A percentile compares a stretch with the other conserved stretches of the same genome.
These are phyloP conservation scores for Betta splendens DNA, from an alignment of 2,797 vertebrate genomes.

Conservation along the genomic window DNA sequence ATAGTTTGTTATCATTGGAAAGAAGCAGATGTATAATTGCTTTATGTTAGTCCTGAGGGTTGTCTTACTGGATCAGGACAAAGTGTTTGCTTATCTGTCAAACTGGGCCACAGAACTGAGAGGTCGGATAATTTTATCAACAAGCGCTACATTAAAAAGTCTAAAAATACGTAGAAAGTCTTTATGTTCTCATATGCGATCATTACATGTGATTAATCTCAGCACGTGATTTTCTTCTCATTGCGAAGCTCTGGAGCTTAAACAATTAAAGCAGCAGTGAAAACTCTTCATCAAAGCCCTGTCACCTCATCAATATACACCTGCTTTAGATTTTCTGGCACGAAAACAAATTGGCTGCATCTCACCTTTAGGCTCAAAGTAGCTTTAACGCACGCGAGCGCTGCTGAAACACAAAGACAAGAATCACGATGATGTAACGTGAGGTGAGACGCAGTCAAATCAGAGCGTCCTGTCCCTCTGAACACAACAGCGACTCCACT, in stretches of 20 bases:
- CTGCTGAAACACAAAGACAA: too few relatives aligned
- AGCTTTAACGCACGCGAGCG: constrained; percentile 2
- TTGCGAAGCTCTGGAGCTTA: too few relatives aligned
- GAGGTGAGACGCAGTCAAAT: too few relatives aligned
- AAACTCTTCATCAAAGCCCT: constrained; percentile 32
- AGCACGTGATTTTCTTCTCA: too few relatives aligned
- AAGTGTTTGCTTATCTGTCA: too few relatives aligned
- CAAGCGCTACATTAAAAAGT: too few relatives aligned
- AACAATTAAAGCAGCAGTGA: constrained; percentile 20
- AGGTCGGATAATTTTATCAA: constrained; percentile 26
- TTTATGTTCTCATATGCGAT: too few relatives aligned
- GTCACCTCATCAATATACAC: constrained; percentile 11
- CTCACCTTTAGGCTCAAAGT: constrained; percentile 12
- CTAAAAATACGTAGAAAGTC: not conserved
- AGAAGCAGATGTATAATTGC: too few relatives aligned
- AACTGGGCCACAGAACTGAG: constrained; percentile 22
- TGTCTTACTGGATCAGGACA: too few relatives aligned
- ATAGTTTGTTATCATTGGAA: not conserved
- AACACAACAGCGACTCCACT: too few relatives aligned
- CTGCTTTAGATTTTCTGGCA: not conserved
- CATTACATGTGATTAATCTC: too few relatives aligned
- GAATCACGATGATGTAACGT: not conserved
- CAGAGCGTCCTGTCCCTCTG: too few relatives aligned
- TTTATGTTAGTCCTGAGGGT: constrained; percentile 10
- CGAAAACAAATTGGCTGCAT: constrained; percentile 22